Conservation (phyloP, 2,888 invertebrate species). For the Agapostemon virescens region DNA sequence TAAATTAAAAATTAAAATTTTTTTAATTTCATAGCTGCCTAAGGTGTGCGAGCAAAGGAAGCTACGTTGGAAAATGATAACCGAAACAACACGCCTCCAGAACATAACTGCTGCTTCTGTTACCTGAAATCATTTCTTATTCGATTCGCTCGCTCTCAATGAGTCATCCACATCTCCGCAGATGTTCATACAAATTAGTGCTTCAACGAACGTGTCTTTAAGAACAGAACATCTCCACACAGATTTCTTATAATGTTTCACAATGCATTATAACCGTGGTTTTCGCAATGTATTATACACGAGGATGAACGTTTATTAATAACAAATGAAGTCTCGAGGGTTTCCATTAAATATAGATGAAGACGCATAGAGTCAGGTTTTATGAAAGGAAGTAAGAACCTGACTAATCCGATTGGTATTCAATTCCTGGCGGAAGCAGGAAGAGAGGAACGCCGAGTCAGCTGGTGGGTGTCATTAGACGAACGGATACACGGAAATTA, state of each 20-base stretch:
- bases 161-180: background rate
- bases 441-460: constrained; percentile 16
- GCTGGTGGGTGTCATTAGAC: constrained; percentile 35
- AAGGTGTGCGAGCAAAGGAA: background rate
- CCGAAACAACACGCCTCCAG: background rate
- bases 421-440: constrained; percentile 15
- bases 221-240: background rate
- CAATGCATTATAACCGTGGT: too few relatives aligned
- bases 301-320: too few relatives aligned
- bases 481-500: constrained; percentile 52
- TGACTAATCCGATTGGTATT: constrained; percentile 15
- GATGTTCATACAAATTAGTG: background rate
- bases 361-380: background rate
- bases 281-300: too few relatives aligned
- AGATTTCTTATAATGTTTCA: background rate
- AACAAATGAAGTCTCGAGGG: background rate
- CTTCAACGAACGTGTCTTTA: background rate
- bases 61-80: background rate
- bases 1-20: too few relatives aligned
- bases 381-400: background rate
- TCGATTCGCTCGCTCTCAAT: background rate
- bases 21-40: too few relatives aligned
- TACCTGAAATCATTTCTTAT: background rate
- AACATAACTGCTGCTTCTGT: background rate
- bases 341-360: background rate